Percentiles rank a stretch among this genome's conserved stretches.
These are phyloP conservation scores for Hydrotaea diabolus DNA, from an alignment of 2,888 invertebrate genomes.

Conservation along the genomic window DNA sequence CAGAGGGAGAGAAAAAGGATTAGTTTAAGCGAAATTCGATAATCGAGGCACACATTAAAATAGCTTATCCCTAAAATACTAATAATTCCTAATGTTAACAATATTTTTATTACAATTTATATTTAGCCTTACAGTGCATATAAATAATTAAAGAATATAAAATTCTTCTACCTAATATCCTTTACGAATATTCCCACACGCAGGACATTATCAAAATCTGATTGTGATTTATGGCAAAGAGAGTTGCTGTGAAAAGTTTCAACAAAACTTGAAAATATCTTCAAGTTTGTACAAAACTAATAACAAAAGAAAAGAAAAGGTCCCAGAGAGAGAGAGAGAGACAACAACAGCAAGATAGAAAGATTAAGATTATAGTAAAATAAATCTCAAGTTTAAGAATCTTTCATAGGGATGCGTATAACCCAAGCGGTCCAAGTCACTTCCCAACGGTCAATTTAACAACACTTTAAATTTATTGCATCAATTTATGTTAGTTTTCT, in stretches of 20 bases:
- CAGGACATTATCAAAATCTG: not conserved
- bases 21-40: too few relatives aligned
- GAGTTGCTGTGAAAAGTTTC: conserved; percentile 46
- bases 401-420: not conserved
- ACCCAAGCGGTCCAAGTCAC: not conserved
- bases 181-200: too few relatives aligned
- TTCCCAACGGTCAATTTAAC: conserved; percentile 50
- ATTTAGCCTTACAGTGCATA: too few relatives aligned
- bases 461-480: conserved; percentile 43
- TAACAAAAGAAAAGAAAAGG: conserved; percentile 40
- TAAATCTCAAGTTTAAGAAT: conserved; percentile 42
- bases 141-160: too few relatives aligned
- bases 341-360: not conserved
- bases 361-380: not conserved
- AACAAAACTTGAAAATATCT: conserved; percentile 39
- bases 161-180: too few relatives aligned
- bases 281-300: conserved; percentile 29
- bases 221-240: conserved; percentile 53
- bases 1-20: too few relatives aligned
- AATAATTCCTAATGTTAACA: too few relatives aligned
- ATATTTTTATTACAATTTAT: too few relatives aligned
- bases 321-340: too few relatives aligned
- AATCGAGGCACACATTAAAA: too few relatives aligned
- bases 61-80: too few relatives aligned
- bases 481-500: not conserved